Conservation (phyloP, 2,797 vertebrate genomes). For the Anniella stebbinsi region DNA sequence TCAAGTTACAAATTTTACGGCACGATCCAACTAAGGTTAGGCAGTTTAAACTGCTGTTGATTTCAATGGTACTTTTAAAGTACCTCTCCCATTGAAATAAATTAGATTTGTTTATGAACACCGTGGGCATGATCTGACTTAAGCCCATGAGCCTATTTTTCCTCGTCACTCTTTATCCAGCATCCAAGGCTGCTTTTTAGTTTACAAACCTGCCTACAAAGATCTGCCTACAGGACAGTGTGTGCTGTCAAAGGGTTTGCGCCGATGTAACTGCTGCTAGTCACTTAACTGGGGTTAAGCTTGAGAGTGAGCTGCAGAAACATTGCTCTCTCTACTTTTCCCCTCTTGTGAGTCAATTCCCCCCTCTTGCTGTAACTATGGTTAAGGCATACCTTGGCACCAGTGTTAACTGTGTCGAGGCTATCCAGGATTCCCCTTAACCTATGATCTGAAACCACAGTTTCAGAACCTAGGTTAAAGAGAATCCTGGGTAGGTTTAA, state of each 20-base stretch:
- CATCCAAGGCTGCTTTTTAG: constrained; percentile 60
- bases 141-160: background rate
- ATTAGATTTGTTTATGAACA: background rate
- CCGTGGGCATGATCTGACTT: background rate
- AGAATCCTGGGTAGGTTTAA: background rate
- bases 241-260: constrained; percentile 70
- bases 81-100: background rate
- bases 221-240: constrained; percentile 60
- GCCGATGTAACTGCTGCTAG: background rate
- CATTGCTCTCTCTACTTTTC: too few species aligned
- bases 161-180: constrained; percentile 49
- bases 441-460: background rate
- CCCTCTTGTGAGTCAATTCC: background rate
- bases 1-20: background rate
- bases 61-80: background rate
- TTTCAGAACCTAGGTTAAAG: background rate
- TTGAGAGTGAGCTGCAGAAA: background rate
- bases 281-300: background rate
- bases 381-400: background rate
- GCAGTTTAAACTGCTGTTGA: background rate
- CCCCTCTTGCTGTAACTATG: background rate
- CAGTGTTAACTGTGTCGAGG: background rate
- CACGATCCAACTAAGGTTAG: background rate
- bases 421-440: background rate
- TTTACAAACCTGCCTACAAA: constrained; percentile 62